Evolutionary conservation across 64 coral and sea anemone species (phyloP).

Genomic region (Montipora efflorescens): DNA sequence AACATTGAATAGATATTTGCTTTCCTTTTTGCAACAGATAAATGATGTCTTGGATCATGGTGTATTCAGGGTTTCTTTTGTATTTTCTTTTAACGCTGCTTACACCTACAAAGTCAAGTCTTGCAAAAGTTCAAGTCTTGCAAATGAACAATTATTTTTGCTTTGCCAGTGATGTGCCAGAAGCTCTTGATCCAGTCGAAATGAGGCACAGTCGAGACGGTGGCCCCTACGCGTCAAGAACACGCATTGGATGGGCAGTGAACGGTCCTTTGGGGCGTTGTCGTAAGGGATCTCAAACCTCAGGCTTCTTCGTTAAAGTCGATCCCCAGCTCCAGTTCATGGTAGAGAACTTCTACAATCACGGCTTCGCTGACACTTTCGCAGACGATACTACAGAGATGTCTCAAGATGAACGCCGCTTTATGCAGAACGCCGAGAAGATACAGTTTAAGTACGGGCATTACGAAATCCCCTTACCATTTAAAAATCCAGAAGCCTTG

Average conservation of each 20-base stretch:
- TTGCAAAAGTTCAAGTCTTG: too few relatives aligned
- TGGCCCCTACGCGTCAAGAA: constrained; percentile 33
- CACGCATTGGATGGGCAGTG: constrained; percentile 18
- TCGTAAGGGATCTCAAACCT: background rate
- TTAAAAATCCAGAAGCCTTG: background rate
- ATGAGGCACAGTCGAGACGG: background rate
- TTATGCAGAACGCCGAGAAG: background rate
- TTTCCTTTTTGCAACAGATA: too few relatives aligned
- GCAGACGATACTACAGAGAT: background rate
- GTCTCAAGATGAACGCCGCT: constrained; percentile 11
- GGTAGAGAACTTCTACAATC: background rate
- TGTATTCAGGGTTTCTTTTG: too few relatives aligned
- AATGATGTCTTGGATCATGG: too few relatives aligned
- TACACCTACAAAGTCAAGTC: too few relatives aligned
- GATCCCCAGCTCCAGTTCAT: background rate
- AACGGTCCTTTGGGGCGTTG: constrained; percentile 5
- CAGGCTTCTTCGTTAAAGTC: background rate
- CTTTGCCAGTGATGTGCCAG: constrained; percentile 11
- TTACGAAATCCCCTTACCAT: constrained; percentile 19
- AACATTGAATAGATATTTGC: too few relatives aligned
- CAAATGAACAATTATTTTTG: too few relatives aligned
- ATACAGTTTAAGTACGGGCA: background rate
- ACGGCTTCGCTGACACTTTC: background rate
- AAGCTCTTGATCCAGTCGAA: constrained; percentile 22
- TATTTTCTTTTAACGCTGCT: too few relatives aligned